These are phyloP conservation scores for Taxidea taxus DNA, from an alignment of 2,113 vertebrate genomes.

Conservation along the genomic window DNA sequence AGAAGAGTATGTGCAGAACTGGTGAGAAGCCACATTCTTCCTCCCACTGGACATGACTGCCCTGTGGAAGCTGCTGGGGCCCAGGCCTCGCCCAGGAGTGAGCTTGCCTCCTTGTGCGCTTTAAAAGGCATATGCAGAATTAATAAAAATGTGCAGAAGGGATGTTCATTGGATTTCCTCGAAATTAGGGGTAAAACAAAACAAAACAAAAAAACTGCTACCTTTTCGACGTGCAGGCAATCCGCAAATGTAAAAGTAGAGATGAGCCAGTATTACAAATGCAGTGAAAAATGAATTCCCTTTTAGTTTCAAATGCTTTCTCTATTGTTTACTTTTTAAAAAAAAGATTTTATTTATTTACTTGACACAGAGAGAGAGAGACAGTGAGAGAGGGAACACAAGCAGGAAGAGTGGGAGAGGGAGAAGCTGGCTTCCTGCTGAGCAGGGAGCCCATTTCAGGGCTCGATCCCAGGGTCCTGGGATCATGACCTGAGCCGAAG, in stretches of 20 bases:
- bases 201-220: neutral
- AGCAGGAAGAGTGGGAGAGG: no score
- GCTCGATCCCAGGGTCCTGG: no score
- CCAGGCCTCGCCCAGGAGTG: neutral
- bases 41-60: neutral
- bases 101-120: neutral
- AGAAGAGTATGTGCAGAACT: neutral
- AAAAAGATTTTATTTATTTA: neutral
- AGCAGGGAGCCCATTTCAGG: no score
- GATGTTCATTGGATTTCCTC: neutral
- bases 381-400: neutral
- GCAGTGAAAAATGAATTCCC: neutral
- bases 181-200: neutral
- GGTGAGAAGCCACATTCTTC: conserved; percentile 5
- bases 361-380: neutral
- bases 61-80: neutral
- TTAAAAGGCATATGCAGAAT: neutral
- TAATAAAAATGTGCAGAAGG: neutral
- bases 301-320: neutral
- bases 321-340: neutral
- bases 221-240: neutral
- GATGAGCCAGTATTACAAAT: neutral
- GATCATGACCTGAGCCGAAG: no score
- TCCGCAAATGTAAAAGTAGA: neutral
- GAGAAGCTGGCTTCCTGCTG: no score